Percentiles rank a stretch among this genome's conserved stretches.
Conservation (phyloP, 2,113 vertebrate genomes). For the Pavo muticus region DNA sequence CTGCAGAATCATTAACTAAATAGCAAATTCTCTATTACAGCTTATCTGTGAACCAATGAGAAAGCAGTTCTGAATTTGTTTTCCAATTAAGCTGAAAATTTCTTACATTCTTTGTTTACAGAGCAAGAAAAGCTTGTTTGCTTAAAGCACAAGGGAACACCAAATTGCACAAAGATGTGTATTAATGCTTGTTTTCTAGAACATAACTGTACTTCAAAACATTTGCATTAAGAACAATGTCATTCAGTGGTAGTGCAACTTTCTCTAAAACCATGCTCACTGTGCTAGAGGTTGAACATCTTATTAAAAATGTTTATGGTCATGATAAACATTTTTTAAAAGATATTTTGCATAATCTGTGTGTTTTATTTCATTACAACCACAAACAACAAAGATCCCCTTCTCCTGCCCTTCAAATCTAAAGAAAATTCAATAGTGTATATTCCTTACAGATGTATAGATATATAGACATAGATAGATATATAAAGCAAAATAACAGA, state of each 20-base stretch:
- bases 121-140: neutral
- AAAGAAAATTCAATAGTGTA: neutral
- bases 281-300: neutral
- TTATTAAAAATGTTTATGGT: neutral
- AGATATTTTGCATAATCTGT: neutral
- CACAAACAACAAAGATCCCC: neutral
- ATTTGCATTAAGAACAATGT: neutral
- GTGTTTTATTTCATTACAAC: neutral
- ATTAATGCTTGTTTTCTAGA: neutral
- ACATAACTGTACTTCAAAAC: neutral
- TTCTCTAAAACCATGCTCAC: neutral
- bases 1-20: neutral
- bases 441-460: neutral
- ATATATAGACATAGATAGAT: neutral
- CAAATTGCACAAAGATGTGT: neutral
- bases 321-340: neutral
- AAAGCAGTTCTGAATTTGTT: neutral
- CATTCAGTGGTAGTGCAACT: neutral
- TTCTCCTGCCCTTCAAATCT: neutral
- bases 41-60: neutral
- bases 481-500: neutral
- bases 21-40: neutral
- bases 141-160: neutral
- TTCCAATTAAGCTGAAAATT: neutral
- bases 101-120: neutral